phyloP scores from a whole-genome alignment of 2,113 vertebrate genomes.

The Recurvirostra avosetta region DNA sequence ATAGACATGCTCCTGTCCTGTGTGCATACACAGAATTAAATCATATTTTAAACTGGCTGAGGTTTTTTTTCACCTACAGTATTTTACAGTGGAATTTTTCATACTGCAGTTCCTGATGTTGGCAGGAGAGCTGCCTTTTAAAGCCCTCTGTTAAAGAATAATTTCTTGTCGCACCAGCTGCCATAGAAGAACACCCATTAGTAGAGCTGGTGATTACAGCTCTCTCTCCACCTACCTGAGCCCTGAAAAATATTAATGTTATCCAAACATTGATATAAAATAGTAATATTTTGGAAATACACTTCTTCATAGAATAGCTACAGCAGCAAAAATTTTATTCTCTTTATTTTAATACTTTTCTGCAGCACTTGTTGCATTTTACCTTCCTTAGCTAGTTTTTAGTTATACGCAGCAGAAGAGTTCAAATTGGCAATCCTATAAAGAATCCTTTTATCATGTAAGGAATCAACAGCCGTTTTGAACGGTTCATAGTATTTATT shows the following conservation, averaged over 20 bases:
- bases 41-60: not conserved
- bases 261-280: not conserved
- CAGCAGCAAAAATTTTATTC: not conserved
- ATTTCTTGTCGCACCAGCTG: not conserved
- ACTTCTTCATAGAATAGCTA: not conserved
- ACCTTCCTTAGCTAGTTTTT: constrained; percentile 10
- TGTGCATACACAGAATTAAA: not conserved
- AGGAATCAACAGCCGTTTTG: not conserved
- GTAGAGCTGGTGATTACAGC: not conserved
- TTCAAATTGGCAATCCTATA: not conserved
- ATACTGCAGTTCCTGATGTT: not conserved
- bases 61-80: not conserved
- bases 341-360: not conserved
- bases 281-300: not conserved
- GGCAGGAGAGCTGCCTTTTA: constrained; percentile 5
- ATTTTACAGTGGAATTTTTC: not conserved
- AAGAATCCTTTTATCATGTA: not conserved
- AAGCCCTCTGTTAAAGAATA: not conserved
- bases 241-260: not conserved
- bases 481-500: not conserved
- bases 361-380: constrained; percentile 63
- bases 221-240: not conserved
- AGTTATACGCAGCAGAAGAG: not conserved
- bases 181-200: not conserved
- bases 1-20: not conserved